Conservation (phyloP, 2,888 invertebrate genomes). For the Aporophyla nigra region DNA sequence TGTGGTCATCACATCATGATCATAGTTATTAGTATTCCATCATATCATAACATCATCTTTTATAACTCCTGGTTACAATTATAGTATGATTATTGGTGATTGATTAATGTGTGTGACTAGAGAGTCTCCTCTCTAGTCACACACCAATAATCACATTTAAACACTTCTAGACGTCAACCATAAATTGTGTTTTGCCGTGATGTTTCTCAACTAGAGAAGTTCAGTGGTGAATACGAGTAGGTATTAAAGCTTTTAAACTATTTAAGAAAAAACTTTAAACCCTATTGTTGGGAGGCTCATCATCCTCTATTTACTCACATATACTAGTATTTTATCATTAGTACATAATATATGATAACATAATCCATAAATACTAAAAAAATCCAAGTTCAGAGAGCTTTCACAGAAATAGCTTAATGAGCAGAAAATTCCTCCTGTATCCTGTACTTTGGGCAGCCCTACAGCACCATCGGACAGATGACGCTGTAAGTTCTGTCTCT, state of each 20-base stretch:
- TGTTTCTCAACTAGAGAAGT: neutral
- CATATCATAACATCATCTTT: neutral
- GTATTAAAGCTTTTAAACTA: neutral
- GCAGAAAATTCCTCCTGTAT: neutral
- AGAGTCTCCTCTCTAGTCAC: no score
- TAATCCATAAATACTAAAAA: no score
- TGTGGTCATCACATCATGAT: neutral
- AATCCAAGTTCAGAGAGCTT: no score
- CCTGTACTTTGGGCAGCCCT: slow-evolving; percentile 41
- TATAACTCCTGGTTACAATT: neutral
- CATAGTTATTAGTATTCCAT: neutral
- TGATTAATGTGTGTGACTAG: neutral
- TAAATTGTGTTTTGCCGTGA: neutral
- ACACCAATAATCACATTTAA: no score
- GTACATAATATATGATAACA: no score
- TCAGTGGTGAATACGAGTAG: neutral
- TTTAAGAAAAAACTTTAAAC: neutral
- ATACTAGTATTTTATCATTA: neutral
- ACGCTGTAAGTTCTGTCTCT: slow-evolving; percentile 61
- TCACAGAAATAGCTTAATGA: neutral
- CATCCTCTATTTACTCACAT: neutral
- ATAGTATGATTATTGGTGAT: neutral
- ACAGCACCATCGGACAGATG: slow-evolving; percentile 53
- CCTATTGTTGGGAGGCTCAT: neutral
- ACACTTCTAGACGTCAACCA: no score